Evolutionary conservation across 2,113 vertebrate genomes (phyloP).

Genomic region (Pseudopodoces humilis): DNA sequence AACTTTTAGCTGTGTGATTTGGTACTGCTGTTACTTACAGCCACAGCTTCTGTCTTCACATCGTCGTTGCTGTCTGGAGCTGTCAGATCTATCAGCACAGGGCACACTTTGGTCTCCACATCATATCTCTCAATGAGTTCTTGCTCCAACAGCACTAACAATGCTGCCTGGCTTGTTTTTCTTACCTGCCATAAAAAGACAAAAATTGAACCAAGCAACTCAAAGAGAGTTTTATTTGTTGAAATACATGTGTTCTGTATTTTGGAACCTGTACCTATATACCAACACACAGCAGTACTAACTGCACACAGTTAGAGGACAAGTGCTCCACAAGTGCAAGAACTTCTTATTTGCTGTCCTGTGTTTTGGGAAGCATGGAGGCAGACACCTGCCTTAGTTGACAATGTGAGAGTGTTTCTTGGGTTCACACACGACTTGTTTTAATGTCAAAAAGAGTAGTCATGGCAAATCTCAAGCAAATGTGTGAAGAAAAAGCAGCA

Average conservation of each 20-base stretch:
- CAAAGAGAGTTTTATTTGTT: not conserved
- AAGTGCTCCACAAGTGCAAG: not conserved
- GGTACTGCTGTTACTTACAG: conserved; percentile 73
- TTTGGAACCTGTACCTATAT: not conserved
- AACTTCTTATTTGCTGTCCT: not conserved
- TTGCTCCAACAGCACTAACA: conserved; percentile 87
- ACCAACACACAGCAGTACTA: not conserved
- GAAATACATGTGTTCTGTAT: not conserved
- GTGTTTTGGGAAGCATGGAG: not conserved
- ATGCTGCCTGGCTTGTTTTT: conserved; percentile 88
- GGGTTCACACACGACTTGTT: not conserved
- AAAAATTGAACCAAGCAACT: not conserved
- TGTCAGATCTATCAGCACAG: conserved; percentile 86
- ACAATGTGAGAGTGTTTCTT: not conserved
- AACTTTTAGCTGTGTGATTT: not conserved
- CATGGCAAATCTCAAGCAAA: not conserved
- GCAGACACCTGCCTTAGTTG: not conserved
- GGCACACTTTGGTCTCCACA: conserved; percentile 88
- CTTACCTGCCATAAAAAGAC: conserved; percentile 75
- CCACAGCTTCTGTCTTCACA: conserved; percentile 88
- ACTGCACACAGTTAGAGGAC: not conserved
- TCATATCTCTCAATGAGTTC: conserved; percentile 85
- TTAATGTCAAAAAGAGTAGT: not conserved
- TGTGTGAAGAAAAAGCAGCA: not conserved
- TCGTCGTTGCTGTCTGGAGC: conserved; percentile 90